Percentiles rank a stretch among this genome's conserved stretches.
Conservation (phyloP, 2,797 vertebrate species). For the Sebastes vulpes region DNA sequence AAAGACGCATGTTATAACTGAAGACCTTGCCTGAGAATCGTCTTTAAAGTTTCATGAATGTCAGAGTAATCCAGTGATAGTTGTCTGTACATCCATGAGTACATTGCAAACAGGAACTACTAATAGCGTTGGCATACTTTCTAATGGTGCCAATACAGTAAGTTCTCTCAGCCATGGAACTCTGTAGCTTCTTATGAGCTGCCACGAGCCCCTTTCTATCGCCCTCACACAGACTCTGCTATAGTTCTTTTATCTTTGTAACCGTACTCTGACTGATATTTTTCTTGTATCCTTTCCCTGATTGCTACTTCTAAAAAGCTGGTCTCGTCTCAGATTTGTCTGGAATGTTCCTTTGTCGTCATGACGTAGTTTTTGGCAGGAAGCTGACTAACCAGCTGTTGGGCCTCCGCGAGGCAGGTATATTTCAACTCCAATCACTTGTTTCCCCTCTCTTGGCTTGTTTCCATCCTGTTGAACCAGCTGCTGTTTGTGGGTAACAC, state of each 20-base stretch:
- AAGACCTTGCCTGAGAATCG: neutral
- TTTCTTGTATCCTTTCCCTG: neutral
- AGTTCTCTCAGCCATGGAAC: neutral
- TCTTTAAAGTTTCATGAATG: neutral
- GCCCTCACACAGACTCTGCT: neutral
- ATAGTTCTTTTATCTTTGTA: neutral
- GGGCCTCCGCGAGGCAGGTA: conserved; percentile 29
- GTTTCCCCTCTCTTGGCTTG: conserved; percentile 5
- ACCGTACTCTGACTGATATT: neutral
- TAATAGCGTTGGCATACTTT: neutral
- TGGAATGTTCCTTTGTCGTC: conserved; percentile 24
- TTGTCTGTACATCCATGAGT: neutral
- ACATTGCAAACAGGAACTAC: neutral
- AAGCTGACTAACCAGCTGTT: conserved; percentile 36
- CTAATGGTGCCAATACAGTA: neutral
- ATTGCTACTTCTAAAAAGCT: conserved; percentile 1
- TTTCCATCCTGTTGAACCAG: conserved; percentile 27
- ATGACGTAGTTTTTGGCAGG: conserved; percentile 42
- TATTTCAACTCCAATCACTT: conserved; percentile 1
- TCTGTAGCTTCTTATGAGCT: neutral
- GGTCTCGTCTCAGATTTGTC: conserved; percentile 10
- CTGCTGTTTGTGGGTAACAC: conserved; percentile 17
- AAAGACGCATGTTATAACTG: neutral
- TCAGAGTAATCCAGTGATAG: neutral
- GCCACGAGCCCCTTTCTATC: neutral